Evolutionary conservation across 2,888 invertebrate genomes (phyloP), one percentile per base, ranked within the genome.

Genomic region (Pristionchus fissidentatus): DNA sequence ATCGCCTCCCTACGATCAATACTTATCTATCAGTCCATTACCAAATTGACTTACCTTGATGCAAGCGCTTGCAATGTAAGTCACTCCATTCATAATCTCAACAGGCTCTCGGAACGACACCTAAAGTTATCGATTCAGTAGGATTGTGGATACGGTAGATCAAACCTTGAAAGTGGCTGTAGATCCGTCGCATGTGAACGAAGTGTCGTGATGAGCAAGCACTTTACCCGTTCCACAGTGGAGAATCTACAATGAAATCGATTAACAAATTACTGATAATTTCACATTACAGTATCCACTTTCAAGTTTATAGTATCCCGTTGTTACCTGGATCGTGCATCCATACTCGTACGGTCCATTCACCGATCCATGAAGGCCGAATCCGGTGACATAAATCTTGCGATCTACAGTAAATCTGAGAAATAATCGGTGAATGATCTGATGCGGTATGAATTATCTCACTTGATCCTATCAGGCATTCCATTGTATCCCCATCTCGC

Each of bases 401-500:
- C 95, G 94, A 92, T 96, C 96, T 0, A 96, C 96, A 46, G 95
- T 95, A 92, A 96, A 96, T 90, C 96, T 95, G 90, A n/a, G n/a
- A 26, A 93, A 77, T 32, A 41, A 32, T n/a, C n/a, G n/a, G n/a
- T 0, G 13, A 10, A 13, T 41, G n/a, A 22, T 43, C 1, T 1
- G n/a, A 62, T 4, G 19, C 15, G 62, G 62, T 13, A 62, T 62
- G 3, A 32, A 7, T 3, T 35, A 62, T 62, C 88, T 87, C 89
- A 95, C 95, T 95, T 94, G 87, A 96, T 96, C 88, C 96, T 93
- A 92, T 96, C 96, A 80, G 95, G 95, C 0, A 95, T 95, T 4
- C 96, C 96, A 92, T 95, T 95, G 90, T 96, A 96, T 0, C 96
- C 96, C 96, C 96, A 96, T 84, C 96, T 94, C 41, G 95, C 95